Percentiles rank a stretch among this genome's conserved stretches.
Conservation (phyloP, 2,797 vertebrate genomes). For the Neoniphon sammara region DNA sequence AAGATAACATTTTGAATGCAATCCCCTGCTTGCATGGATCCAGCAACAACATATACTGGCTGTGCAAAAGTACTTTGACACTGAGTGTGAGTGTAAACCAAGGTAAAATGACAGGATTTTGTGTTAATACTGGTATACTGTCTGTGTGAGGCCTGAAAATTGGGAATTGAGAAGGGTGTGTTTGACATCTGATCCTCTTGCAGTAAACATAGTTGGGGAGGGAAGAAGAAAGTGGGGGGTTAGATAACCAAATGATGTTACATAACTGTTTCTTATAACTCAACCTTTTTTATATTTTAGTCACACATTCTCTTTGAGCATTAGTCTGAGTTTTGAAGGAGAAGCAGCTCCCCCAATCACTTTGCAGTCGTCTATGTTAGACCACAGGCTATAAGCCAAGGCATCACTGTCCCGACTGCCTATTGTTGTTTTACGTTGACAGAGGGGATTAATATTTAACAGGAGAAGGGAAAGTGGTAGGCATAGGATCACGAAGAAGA, state of each 20-base stretch:
- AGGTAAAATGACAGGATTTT: too few species aligned
- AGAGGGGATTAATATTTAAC: conserved; percentile 63
- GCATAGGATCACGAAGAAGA: conserved; percentile 67
- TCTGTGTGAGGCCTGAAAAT: not conserved
- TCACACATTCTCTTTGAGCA: not conserved
- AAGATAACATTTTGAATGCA: too few species aligned
- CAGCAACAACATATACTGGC: too few species aligned
- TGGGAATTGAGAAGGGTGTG: not conserved
- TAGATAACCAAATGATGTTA: not conserved
- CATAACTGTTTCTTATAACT: too few species aligned
- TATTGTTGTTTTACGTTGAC: conserved; percentile 61
- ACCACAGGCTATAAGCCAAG: conserved; percentile 19
- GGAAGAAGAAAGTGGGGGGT: not conserved
- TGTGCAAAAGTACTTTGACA: too few species aligned
- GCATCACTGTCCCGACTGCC: conserved; percentile 42
- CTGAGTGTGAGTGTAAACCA: too few species aligned
- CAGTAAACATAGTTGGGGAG: not conserved
- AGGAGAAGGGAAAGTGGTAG: conserved; percentile 59
- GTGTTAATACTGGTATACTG: too few species aligned
- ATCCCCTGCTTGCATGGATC: too few species aligned
- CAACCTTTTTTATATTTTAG: not conserved
- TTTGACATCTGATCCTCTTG: not conserved
- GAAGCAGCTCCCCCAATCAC: conserved; percentile 11
- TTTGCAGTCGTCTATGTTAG: conserved; percentile 17
- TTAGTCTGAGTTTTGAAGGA: conserved; percentile 4